A percentile compares a stretch with the other conserved stretches of the same genome.
Evolutionary conservation across 2,113 vertebrate genomes (phyloP).

Genomic region (Lucifuga dentata): DNA sequence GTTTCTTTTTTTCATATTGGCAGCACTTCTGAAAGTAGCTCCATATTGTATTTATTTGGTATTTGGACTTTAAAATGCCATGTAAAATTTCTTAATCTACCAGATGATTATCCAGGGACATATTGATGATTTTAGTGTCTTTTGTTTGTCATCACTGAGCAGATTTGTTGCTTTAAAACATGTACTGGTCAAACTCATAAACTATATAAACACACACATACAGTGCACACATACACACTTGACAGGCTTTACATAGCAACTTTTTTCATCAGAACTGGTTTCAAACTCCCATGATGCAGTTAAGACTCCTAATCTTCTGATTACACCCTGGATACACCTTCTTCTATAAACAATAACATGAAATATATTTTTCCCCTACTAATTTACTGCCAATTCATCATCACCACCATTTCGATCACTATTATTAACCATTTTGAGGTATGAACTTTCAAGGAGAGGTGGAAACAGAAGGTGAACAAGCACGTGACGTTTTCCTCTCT

Average conservation of each 20-base stretch:
- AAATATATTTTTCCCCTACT: conserved; percentile 16
- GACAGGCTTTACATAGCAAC: not conserved
- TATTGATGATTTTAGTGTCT: conserved; percentile 18
- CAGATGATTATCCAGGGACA: no score
- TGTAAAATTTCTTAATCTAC: no score
- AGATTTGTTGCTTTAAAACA: conserved; percentile 5
- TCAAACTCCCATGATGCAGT: conserved; percentile 5
- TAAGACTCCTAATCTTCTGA: conserved; percentile 8
- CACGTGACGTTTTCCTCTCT: not conserved
- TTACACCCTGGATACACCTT: conserved; percentile 13
- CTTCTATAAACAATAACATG: not conserved
- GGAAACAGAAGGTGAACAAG: not conserved
- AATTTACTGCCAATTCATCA: conserved; percentile 34
- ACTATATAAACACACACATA: not conserved
- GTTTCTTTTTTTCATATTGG: no score
- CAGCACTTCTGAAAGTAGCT: no score
- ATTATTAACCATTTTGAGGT: conserved; percentile 18
- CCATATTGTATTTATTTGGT: no score
- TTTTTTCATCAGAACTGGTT: not conserved
- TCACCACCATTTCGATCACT: no score
- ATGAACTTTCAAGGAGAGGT: conserved; percentile 43
- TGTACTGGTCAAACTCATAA: not conserved
- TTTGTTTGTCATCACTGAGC: not conserved
- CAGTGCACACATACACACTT: not conserved
- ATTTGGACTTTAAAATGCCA: no score